These are phyloP conservation scores for Leuciscus waleckii DNA, from an alignment of 2,797 vertebrate species.

Conservation along the genomic window DNA sequence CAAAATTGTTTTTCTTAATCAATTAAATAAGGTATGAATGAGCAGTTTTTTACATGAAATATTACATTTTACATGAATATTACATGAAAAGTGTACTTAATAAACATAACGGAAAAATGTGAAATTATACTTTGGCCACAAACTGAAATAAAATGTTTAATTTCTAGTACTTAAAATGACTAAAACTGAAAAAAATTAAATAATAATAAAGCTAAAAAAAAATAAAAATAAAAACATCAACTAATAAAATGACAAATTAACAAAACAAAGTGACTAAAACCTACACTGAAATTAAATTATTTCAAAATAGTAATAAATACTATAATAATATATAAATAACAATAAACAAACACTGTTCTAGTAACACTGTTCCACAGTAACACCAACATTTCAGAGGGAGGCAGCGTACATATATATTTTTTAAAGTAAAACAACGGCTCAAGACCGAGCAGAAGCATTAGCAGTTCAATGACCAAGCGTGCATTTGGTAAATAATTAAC, in stretches of 20 bases:
- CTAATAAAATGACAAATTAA: not conserved
- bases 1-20: not conserved
- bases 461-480: not conserved
- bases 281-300: too few species aligned
- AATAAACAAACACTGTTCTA: not conserved
- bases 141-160: not conserved
- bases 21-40: not conserved
- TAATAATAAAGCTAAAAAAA: not conserved
- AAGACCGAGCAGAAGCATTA: not conserved
- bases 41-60: too few species aligned
- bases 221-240: too few species aligned
- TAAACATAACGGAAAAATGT: not conserved
- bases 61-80: not conserved
- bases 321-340: not conserved
- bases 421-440: not conserved
- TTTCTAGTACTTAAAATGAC: not conserved
- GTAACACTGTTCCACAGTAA: not conserved
- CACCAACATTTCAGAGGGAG: not conserved
- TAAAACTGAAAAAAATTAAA: not conserved
- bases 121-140: not conserved
- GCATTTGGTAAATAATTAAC: not conserved
- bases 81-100: not conserved
- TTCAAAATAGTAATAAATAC: too few species aligned
- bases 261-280: not conserved
- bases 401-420: rapidly evolving